phyloP scores from a whole-genome alignment of 2,797 vertebrate genomes.

The Onychomys leucogaster region DNA sequence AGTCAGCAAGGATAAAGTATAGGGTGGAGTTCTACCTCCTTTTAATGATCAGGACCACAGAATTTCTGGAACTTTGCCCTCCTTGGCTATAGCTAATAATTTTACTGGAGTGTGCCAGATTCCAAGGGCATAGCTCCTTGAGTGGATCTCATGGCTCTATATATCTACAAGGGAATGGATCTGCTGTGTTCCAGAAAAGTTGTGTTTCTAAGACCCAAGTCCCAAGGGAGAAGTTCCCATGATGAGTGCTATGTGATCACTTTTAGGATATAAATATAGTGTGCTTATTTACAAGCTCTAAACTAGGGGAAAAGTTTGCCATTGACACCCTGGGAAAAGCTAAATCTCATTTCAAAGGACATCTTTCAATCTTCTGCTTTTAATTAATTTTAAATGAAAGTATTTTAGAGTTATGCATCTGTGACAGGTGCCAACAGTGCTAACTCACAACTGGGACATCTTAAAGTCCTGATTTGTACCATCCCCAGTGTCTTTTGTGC shows the following conservation, averaged over 20 bases:
- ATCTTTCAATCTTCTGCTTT: slow-evolving; percentile 68
- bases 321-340: slow-evolving; percentile 75
- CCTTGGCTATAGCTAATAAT: slow-evolving; percentile 33
- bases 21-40: neutral
- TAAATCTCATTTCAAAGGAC: slow-evolving; percentile 72
- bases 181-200: slow-evolving; percentile 13
- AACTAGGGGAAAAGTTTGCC: slow-evolving; percentile 64
- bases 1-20: neutral
- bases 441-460: slow-evolving; percentile 77
- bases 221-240: slow-evolving; percentile 49
- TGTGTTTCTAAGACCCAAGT: neutral
- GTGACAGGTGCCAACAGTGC: slow-evolving; percentile 69
- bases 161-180: neutral
- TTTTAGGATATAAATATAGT: slow-evolving; percentile 34
- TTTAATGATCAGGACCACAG: slow-evolving; percentile 18
- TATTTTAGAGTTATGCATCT: slow-evolving; percentile 75
- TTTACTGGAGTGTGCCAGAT: slow-evolving; percentile 7
- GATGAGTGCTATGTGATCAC: neutral
- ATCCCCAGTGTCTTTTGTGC: neutral
- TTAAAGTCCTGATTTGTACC: slow-evolving; percentile 50
- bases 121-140: neutral
- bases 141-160: neutral
- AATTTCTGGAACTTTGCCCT: neutral
- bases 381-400: slow-evolving; percentile 61
- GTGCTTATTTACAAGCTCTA: slow-evolving; percentile 56